phyloP scores from a whole-genome alignment of 2,888 invertebrate species.

The Chymomyza fuscimana region DNA sequence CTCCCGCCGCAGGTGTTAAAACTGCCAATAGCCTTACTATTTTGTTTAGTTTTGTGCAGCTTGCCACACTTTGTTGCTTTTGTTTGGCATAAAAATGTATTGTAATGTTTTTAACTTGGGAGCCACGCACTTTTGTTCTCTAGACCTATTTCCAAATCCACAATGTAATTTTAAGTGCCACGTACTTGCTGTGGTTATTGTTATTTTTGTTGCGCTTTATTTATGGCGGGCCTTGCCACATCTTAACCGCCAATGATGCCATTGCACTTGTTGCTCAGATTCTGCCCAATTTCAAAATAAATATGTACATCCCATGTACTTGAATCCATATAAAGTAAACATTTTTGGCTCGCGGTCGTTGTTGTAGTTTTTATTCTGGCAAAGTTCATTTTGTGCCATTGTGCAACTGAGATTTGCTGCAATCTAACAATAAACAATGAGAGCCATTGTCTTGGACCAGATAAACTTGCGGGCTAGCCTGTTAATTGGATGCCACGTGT shows the following conservation, averaged over 20 bases:
- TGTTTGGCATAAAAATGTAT: slow-evolving; percentile 53
- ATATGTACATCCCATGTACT: slow-evolving; percentile 23
- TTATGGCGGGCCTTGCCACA: slow-evolving; percentile 59
- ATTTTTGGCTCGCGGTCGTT: not conserved
- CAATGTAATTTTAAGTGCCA: slow-evolving; percentile 22
- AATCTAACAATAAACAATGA: slow-evolving; percentile 49
- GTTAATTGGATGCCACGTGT: slow-evolving; percentile 36
- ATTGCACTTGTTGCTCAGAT: slow-evolving; percentile 63
- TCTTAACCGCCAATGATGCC: slow-evolving; percentile 22
- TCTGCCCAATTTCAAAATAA: slow-evolving; percentile 19
- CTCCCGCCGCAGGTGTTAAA: not conserved
- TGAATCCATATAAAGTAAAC: slow-evolving; percentile 34
- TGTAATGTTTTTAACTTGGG: slow-evolving; percentile 28
- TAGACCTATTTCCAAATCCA: not conserved
- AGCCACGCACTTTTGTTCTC: slow-evolving; percentile 43
- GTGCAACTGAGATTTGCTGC: not conserved
- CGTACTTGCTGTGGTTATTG: slow-evolving; percentile 44
- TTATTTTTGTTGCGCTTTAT: slow-evolving; percentile 41
- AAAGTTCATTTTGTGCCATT: not conserved
- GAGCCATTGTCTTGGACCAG: slow-evolving; percentile 45
- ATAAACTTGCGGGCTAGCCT: slow-evolving; percentile 15
- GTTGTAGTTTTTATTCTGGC: not conserved
- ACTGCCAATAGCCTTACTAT: not conserved
- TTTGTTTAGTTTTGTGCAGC: slow-evolving; percentile 58
- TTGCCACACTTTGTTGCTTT: slow-evolving; percentile 46